Percentiles rank a stretch among this genome's conserved stretches.
Evolutionary conservation across 1,140 invertebrate genomes (phyloP).

Genomic region (Sitophilus oryzae): DNA sequence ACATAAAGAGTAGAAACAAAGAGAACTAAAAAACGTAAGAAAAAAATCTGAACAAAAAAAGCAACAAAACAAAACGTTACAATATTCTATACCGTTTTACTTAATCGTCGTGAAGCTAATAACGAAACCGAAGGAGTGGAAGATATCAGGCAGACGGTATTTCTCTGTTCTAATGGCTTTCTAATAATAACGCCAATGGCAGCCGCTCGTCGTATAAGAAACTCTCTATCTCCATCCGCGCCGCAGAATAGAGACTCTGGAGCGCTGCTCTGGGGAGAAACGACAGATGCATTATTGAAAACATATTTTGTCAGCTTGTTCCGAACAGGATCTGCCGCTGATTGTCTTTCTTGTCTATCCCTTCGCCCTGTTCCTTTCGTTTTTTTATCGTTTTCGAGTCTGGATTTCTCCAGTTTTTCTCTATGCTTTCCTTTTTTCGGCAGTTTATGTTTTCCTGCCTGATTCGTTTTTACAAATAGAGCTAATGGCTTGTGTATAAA

Average conservation of each 20-base stretch:
- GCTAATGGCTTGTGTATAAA: too few relatives aligned
- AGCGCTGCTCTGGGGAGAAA: constrained; percentile 3
- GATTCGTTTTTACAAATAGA: neutral
- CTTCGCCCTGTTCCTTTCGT: constrained; percentile 10
- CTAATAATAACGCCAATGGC: constrained; percentile 1
- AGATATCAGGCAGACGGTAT: too few relatives aligned
- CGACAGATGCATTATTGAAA: constrained; percentile 20
- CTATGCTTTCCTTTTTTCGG: constrained; percentile 2
- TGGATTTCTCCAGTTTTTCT: too few relatives aligned
- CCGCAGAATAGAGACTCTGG: too few relatives aligned
- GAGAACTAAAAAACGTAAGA: too few relatives aligned
- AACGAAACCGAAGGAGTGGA: too few relatives aligned
- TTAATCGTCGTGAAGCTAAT: too few relatives aligned
- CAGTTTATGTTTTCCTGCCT: too few relatives aligned
- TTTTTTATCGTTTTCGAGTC: constrained; percentile 16
- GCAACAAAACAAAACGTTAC: too few relatives aligned
- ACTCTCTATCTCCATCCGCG: constrained; percentile 13
- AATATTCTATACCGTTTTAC: too few relatives aligned
- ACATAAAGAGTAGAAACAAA: too few relatives aligned
- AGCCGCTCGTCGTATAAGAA: constrained; percentile 17
- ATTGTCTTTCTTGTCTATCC: constrained; percentile 16
- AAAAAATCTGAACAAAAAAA: too few relatives aligned
- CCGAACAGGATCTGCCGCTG: constrained; percentile 8
- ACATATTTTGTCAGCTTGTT: constrained; percentile 20
- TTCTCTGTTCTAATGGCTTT: constrained; percentile 5